Conservation (phyloP, 2,797 vertebrate genomes). For the Paguma larvata region DNA sequence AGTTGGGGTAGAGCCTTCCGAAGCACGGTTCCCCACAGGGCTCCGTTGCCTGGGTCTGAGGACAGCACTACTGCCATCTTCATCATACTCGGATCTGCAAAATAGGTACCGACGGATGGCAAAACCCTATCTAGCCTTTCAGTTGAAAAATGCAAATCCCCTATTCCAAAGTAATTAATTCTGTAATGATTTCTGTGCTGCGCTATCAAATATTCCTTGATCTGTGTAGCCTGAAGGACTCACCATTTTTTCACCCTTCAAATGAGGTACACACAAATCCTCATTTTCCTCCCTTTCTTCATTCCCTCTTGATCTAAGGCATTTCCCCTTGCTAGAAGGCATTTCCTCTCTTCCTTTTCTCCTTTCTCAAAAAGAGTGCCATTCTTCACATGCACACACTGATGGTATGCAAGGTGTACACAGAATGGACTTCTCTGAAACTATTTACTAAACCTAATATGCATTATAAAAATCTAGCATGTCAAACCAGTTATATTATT, state of each 20-base stretch:
- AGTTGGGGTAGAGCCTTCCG: neutral
- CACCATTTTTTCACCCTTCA: neutral
- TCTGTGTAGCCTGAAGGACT: neutral
- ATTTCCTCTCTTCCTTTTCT: neutral
- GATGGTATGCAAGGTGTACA: neutral
- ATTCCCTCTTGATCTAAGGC: neutral
- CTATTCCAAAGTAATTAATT: constrained; percentile 38
- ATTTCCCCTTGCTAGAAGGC: neutral
- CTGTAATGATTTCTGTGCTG: neutral
- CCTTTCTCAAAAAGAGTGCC: neutral
- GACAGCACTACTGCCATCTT: neutral
- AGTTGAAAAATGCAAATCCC: neutral
- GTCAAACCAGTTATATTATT: neutral
- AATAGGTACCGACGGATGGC: neutral
- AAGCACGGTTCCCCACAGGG: neutral
- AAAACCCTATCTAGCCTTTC: neutral
- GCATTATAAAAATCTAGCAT: neutral
- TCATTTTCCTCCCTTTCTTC: constrained; percentile 19
- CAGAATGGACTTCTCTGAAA: neutral
- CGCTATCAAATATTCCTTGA: constrained; percentile 14
- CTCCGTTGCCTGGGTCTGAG: neutral
- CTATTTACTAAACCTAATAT: neutral
- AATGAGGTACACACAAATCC: constrained; percentile 15
- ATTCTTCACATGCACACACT: neutral
- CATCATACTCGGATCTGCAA: neutral